Percentiles rank a stretch among this genome's conserved stretches.
Conservation (phyloP, 2,113 vertebrate genomes). For the Gallinago jamesoni region DNA sequence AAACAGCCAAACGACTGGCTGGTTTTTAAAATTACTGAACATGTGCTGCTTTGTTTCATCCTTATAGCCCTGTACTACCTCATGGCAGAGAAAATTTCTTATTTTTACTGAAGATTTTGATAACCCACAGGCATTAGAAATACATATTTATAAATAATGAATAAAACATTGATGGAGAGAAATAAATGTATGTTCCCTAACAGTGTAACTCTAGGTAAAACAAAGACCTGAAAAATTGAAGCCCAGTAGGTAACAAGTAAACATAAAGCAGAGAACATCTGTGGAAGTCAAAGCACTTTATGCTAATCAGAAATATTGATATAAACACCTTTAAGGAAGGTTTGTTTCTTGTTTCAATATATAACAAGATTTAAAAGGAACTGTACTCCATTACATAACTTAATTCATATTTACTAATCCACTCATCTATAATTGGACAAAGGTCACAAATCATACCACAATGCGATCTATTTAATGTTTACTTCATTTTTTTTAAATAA, state of each 20-base stretch:
- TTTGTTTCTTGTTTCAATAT: background rate
- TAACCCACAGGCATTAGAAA: background rate
- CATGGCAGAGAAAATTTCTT: background rate
- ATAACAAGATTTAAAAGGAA: background rate
- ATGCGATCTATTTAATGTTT: background rate
- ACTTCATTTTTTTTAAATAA: background rate
- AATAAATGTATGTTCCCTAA: background rate
- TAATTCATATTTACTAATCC: background rate
- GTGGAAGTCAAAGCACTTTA: background rate
- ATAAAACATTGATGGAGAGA: background rate
- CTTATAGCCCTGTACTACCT: background rate
- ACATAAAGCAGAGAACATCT: background rate
- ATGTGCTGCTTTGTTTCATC: background rate
- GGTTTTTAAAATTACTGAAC: background rate
- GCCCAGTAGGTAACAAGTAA: background rate
- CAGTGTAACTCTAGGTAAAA: background rate
- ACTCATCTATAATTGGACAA: background rate
- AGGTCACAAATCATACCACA: background rate
- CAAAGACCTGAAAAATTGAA: background rate
- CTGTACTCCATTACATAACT: background rate
- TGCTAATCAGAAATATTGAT: background rate
- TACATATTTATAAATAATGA: slow-evolving; percentile 12
- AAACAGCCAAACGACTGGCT: background rate
- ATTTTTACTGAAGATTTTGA: background rate
- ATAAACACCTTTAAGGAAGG: background rate